Evolutionary conservation across 2,888 invertebrate species (phyloP).

Genomic region (Leucophora obtusa): DNA sequence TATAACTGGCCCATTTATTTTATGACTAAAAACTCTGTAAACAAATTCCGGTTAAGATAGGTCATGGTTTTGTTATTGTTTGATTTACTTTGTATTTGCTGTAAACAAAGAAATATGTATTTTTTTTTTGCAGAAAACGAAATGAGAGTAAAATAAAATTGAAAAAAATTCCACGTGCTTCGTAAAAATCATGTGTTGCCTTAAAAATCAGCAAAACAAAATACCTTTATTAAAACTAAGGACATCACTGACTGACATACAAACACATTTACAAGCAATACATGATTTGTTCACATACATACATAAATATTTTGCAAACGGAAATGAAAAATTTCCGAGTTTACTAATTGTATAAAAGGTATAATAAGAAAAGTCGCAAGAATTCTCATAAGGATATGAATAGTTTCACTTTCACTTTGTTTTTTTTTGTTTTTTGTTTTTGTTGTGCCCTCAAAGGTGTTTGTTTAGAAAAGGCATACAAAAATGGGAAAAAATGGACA

Average conservation of each 20-base stretch:
- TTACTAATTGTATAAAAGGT: slow-evolving; percentile 31
- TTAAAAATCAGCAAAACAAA: no score
- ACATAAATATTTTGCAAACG: slow-evolving; percentile 45
- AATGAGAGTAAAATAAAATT: slow-evolving; percentile 21
- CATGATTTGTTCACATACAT: neutral
- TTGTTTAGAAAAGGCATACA: slow-evolving; percentile 34
- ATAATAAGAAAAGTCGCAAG: slow-evolving; percentile 46
- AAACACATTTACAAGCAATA: no score
- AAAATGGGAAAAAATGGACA: neutral
- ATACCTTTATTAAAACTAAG: slow-evolving; percentile 37
- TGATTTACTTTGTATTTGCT: neutral
- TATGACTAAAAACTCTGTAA: no score
- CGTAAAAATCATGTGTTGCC: slow-evolving; percentile 52
- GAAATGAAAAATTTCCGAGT: slow-evolving; percentile 50
- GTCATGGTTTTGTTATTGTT: slow-evolving; percentile 53
- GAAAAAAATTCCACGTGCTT: slow-evolving; percentile 60
- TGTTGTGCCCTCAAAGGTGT: slow-evolving; percentile 4
- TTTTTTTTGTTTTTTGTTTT: slow-evolving; percentile 22
- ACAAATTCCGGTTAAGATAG: slow-evolving; percentile 57
- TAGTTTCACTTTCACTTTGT: slow-evolving; percentile 43
- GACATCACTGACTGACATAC: slow-evolving; percentile 11
- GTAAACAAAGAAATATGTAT: neutral
- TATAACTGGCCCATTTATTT: no score
- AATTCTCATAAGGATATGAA: slow-evolving; percentile 50
- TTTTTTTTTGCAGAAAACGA: neutral